Evolutionary conservation across 2,113 vertebrate species (phyloP), one percentile per base, ranked within the genome.

Genomic region (Zosterops lateralis): DNA sequence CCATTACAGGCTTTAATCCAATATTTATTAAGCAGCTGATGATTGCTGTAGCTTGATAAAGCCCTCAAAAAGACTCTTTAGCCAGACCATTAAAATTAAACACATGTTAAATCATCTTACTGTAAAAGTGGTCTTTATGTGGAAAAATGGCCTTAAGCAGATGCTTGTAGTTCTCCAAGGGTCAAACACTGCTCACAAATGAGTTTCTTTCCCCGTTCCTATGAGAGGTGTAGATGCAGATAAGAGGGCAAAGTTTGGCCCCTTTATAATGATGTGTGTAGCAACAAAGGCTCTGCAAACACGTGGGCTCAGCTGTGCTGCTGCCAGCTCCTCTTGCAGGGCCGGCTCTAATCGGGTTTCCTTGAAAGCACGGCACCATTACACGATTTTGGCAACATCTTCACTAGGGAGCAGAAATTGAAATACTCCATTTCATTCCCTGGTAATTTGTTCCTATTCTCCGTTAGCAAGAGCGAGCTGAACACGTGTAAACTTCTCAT

Each of bases 11-110:
- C 67, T 95, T 93, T 79, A 96, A 96, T 95, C 91, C 93, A 91
- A 71, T 96, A 95, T 96, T 96, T 91, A 94, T 96, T 82, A 96
- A 95, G 89, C 94, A 91, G 78, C 81, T 92, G 87, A 92, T 89
- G 92, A 96, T 95, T 84, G 89, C 81, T 62, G 58, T 84, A 61
- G 58, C 81, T 92, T 96, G 78, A 94, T 92, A 95, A 93, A 92
- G 84, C 74, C 90, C 81, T 93, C 81, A 65, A 87, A 89, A 82
- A 93, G 77, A 92, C 50, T 87, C 78, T 95, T 89, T 58, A 94
- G 84, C 77, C 80, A 86, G 72, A 93, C 66, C 66, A 87, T 87
- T 93, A 93, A 79, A 95, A 93, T 91, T 82, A 95, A 92, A 87
- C 70, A 75, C 68, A 10, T 8, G 38, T 76, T 91, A 87, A 95